phyloP scores from a whole-genome alignment of 2,113 vertebrate species.

The Nesoenas mayeri region DNA sequence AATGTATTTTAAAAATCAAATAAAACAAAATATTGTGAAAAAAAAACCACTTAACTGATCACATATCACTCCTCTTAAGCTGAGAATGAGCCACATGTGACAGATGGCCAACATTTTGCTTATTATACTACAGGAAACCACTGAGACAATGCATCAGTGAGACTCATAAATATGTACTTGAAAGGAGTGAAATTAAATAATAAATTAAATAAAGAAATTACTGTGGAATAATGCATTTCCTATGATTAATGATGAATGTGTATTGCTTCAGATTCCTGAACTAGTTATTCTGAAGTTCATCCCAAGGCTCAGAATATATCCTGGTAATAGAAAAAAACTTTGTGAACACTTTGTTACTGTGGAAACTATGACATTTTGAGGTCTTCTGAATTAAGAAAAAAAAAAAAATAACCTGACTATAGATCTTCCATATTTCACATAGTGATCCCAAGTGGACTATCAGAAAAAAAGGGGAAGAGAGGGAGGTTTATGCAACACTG shows the following conservation, averaged over 20 bases:
- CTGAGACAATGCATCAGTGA: neutral
- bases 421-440: neutral
- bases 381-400: neutral
- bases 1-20: neutral
- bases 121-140: neutral
- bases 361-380: neutral
- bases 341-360: neutral
- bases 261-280: neutral
- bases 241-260: neutral
- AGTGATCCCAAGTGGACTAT: neutral
- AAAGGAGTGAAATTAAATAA: neutral
- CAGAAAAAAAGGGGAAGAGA: neutral
- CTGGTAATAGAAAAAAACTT: neutral
- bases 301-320: neutral
- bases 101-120: neutral
- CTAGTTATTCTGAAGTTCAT: neutral
- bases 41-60: neutral
- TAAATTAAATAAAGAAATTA: neutral
- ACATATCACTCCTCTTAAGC: neutral
- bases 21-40: neutral
- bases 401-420: neutral
- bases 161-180: neutral
- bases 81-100: neutral
- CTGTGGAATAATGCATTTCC: neutral
- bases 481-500: rapidly evolving